phyloP scores from a whole-genome alignment of 2,888 invertebrate genomes.

The Esperia sulphurella region DNA sequence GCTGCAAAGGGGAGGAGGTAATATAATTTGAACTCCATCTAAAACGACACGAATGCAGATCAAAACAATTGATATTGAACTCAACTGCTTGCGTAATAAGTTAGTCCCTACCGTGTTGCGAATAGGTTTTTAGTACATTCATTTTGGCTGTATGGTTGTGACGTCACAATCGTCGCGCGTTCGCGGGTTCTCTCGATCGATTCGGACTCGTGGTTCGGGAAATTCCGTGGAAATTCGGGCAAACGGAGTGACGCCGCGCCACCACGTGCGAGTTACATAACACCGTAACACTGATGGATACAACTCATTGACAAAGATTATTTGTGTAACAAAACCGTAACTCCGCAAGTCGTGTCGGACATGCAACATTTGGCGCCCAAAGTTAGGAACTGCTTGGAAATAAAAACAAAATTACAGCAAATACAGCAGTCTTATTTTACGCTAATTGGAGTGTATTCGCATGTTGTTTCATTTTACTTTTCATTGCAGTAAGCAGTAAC shows the following conservation, averaged over 20 bases:
- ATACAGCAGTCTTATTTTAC: not conserved
- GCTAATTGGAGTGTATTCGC: not conserved
- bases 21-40: conserved; percentile 1
- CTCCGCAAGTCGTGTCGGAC: not conserved
- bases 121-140: not conserved
- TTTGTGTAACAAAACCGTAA: conserved; percentile 6
- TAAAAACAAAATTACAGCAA: not conserved
- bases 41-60: not conserved
- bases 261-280: conserved; percentile 74
- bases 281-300: conserved; percentile 31
- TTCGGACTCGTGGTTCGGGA: conserved; percentile 42
- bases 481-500: not conserved
- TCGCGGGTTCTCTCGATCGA: conserved; percentile 58
- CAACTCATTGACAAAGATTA: conserved; percentile 68
- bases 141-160: conserved; percentile 25
- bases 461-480: not conserved
- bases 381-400: not conserved
- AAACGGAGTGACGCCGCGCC: conserved; percentile 43
- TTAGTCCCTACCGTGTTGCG: not conserved
- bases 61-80: conserved; percentile 9
- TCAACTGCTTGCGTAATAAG: not conserved
- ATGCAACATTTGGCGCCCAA: not conserved
- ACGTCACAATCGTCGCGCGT: conserved; percentile 68
- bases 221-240: conserved; percentile 46
- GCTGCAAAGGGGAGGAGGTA: conserved; percentile 5